Conservation (phyloP, 2,888 invertebrate genomes). For the Phyllotreta cruciferae region DNA sequence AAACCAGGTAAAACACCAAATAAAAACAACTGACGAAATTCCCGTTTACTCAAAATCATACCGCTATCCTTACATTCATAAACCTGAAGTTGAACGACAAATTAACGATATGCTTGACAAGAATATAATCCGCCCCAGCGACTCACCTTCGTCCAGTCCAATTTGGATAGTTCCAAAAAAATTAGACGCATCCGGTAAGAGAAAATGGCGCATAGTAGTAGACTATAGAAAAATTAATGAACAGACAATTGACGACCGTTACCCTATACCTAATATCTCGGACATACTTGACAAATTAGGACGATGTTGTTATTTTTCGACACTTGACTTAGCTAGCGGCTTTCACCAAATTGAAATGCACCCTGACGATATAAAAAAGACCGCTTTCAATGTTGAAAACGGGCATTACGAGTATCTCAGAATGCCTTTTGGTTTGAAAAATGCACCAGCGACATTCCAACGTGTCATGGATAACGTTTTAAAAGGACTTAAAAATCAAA, state of each 20-base stretch:
- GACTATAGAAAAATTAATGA: constrained; percentile 15
- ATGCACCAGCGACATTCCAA: constrained; percentile 33
- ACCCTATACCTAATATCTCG: constrained; percentile 14
- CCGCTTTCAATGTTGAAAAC: constrained; percentile 25
- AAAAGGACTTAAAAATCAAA: constrained; percentile 2
- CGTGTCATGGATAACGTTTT: constrained; percentile 33
- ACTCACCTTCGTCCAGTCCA: constrained; percentile 28
- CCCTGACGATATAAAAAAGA: constrained; percentile 18
- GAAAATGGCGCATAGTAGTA: constrained; percentile 16
- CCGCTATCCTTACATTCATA: constrained; percentile 18
- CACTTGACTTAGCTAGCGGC: constrained; percentile 18
- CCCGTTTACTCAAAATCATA: constrained; percentile 23
- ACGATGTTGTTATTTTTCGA: constrained; percentile 14
- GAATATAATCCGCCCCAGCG: constrained; percentile 25
- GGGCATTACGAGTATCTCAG: constrained; percentile 27
- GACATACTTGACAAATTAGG: constrained; percentile 22
- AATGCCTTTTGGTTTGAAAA: constrained; percentile 35
- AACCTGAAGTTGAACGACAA: constrained; percentile 23
- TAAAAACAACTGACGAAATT: no score
- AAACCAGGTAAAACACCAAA: no score
- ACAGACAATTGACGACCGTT: constrained; percentile 8
- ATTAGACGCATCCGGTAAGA: constrained; percentile 25
- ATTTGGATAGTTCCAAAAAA: constrained; percentile 27
- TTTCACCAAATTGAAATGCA: constrained; percentile 36
- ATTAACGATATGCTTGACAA: constrained; percentile 24